Evolutionary conservation across 2,888 invertebrate genomes (phyloP).

Genomic region (Ectobius pallidus): DNA sequence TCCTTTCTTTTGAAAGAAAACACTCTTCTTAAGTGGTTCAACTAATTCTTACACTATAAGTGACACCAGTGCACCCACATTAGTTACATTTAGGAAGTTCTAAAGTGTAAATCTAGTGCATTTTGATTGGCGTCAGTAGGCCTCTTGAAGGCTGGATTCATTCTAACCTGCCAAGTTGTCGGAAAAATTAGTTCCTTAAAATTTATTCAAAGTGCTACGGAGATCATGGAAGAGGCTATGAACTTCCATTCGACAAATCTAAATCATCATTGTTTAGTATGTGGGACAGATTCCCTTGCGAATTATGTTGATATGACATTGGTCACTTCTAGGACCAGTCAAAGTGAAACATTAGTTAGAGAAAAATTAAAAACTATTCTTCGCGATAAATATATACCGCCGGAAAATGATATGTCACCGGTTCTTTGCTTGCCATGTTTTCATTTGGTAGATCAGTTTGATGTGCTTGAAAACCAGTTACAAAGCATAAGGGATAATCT

Average conservation of each 20-base stretch:
- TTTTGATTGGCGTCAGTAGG: slow-evolving; percentile 17
- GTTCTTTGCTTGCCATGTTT: slow-evolving; percentile 36
- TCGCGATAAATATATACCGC: slow-evolving; percentile 33
- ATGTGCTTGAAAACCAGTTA: slow-evolving; percentile 32
- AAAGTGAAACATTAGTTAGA: slow-evolving; percentile 36
- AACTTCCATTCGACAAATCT: slow-evolving; percentile 33
- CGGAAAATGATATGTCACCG: slow-evolving; percentile 31
- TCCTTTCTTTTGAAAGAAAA: too few species aligned
- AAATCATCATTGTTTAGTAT: slow-evolving; percentile 39
- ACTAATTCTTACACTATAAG: neutral
- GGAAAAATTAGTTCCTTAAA: slow-evolving; percentile 30
- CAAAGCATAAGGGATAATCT: slow-evolving; percentile 26
- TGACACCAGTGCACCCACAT: neutral
- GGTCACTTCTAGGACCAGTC: slow-evolving; percentile 38
- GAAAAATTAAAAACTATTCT: slow-evolving; percentile 37
- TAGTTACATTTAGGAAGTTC: neutral
- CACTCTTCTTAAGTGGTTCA: too few species aligned
- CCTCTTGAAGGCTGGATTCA: slow-evolving; percentile 22
- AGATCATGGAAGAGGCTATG: slow-evolving; percentile 32
- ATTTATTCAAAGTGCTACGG: slow-evolving; percentile 26
- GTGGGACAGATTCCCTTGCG: slow-evolving; percentile 38
- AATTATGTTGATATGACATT: slow-evolving; percentile 40
- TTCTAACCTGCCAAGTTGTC: slow-evolving; percentile 29
- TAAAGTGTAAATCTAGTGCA: neutral
- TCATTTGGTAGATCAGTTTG: slow-evolving; percentile 39